Evolutionary conservation across 2,888 invertebrate genomes (phyloP).

Genomic region (Pseudococcus longispinus): DNA sequence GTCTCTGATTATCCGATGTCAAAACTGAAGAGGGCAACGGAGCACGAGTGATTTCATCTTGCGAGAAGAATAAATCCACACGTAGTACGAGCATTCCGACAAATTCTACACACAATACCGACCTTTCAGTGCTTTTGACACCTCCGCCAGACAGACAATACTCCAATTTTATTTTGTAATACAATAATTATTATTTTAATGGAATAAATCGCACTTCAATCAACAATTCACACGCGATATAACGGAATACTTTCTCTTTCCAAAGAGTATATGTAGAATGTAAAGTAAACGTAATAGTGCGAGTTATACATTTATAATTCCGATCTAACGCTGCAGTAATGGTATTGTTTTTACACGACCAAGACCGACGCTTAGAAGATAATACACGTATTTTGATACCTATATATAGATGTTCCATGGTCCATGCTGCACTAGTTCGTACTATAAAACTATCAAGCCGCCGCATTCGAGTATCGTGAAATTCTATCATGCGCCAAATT

Average conservation of each 20-base stretch:
- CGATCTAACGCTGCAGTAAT: slow-evolving; percentile 2
- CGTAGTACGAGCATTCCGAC: too few relatives aligned
- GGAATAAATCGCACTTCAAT: slow-evolving; percentile 41
- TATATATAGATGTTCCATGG: not conserved
- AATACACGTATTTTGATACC: slow-evolving; percentile 2
- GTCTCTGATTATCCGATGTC: too few relatives aligned
- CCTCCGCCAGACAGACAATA: not conserved
- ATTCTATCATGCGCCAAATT: slow-evolving; percentile 31
- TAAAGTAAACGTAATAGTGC: slow-evolving; percentile 30
- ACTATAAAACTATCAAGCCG: slow-evolving; percentile 9
- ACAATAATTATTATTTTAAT: slow-evolving; percentile 38
- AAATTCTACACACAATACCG: too few relatives aligned
- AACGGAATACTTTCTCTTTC: slow-evolving; percentile 48
- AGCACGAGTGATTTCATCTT: too few relatives aligned
- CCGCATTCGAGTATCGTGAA: slow-evolving; percentile 25
- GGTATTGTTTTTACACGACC: slow-evolving; percentile 21
- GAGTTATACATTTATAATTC: slow-evolving; percentile 25
- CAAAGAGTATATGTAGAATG: slow-evolving; percentile 25
- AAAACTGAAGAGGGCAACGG: too few relatives aligned
- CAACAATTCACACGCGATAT: slow-evolving; percentile 47
- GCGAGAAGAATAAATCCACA: too few relatives aligned
- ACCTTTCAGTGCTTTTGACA: not conserved
- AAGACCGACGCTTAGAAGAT: not conserved
- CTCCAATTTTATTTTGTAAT: slow-evolving; percentile 27
- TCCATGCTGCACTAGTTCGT: not conserved